Percentiles rank a stretch among this genome's conserved stretches.
Evolutionary conservation across 2,113 vertebrate species (phyloP).

Genomic region (Phalacrocorax brasilianus): DNA sequence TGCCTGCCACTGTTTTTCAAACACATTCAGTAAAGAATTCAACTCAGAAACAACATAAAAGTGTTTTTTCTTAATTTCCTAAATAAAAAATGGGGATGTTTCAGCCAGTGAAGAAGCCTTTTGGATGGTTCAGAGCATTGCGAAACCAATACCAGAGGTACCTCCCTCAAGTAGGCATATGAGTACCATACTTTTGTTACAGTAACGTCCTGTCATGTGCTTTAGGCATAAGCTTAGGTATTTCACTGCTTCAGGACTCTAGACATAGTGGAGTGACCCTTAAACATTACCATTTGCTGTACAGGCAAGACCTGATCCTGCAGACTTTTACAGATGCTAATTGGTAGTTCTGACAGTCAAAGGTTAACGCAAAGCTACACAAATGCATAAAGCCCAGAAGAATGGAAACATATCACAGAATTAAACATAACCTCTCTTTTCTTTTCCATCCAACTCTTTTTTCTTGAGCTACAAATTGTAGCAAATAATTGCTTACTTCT

Average conservation of each 20-base stretch:
- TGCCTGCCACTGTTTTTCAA: background rate
- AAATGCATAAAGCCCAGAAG: background rate
- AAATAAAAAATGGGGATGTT: accelerated
- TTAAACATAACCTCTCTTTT: background rate
- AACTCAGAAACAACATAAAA: background rate
- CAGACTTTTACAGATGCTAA: background rate
- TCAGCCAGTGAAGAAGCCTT: background rate
- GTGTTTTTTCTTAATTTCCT: background rate
- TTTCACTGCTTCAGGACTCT: background rate
- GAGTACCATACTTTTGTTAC: background rate
- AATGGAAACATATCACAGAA: background rate
- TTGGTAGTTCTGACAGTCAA: background rate
- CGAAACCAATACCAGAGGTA: background rate
- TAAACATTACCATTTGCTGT: background rate
- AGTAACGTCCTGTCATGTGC: background rate
- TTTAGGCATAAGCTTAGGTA: background rate
- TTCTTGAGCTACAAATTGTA: background rate
- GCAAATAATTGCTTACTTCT: background rate
- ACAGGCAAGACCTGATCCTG: background rate
- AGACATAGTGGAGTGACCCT: background rate
- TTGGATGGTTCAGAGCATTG: background rate
- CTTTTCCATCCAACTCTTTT: background rate
- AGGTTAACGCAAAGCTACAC: background rate
- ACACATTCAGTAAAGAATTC: background rate
- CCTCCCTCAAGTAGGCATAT: accelerated